Evolutionary conservation across 2,113 vertebrate genomes (phyloP), one percentile per base, ranked within the genome.

Genomic region (Neofelis nebulosa): DNA sequence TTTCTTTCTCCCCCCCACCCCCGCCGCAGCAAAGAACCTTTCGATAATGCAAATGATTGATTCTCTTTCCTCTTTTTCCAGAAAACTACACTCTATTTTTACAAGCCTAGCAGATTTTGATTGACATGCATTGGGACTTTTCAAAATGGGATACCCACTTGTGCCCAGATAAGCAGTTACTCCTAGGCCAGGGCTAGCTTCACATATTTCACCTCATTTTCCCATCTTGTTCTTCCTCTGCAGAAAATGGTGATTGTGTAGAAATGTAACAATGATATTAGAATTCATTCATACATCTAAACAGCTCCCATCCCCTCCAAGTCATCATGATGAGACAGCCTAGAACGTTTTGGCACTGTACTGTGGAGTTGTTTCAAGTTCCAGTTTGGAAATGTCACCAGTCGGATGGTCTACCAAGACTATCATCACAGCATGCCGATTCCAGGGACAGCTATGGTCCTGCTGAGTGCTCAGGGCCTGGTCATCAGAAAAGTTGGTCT

Each of bases 31-130:
- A 84, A 91, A 96, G 63, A 94, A 78, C 95, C 18, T 29, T 97
- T 94, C 81, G 86, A 89, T 91, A 95, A 85, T 91, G 6, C 19
- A 92, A 91, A 80, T 96, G 36, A 95, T 36, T 86, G 38, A 78
- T 79, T 83, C 45, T 84, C 57, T 82, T 96, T 50, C 68, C 19
- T 83, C 66, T 73, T 96, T 74, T 69, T 8, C 61, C 65, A 78
- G 57, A 86, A 79, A 88, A 79, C 36, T 82, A 10, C 18, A n/a
- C 91, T 97, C 27, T 25, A 33, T 78, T 84, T 95, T 91, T 91
- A 93, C 2, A 91, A 81, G 66, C n/a, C 74, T 89, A 48, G 65
- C 31, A 81, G 69, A 55, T 82, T 74, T 74, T 87, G 69, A 87
- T 45, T 52, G 52, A 92, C 63, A 7, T 33, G 10, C 10, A 4